A percentile compares a stretch with the other conserved stretches of the same genome.
These are phyloP conservation scores for Galagoides demidoff DNA, from an alignment of 2,797 vertebrate genomes.

Conservation along the genomic window DNA sequence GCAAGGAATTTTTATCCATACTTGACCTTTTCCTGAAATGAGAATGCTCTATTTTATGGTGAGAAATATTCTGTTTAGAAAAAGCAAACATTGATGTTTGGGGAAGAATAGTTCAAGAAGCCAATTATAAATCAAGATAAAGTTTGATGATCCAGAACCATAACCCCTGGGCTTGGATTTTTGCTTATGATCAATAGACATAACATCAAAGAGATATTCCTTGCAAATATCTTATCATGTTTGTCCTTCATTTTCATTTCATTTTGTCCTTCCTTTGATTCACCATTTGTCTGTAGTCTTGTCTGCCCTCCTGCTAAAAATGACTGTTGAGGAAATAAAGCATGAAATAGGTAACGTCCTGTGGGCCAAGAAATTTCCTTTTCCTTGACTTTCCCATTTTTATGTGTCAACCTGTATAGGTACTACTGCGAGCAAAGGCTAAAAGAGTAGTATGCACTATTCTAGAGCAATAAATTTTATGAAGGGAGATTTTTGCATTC, in stretches of 20 bases:
- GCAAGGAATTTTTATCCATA: slow-evolving; percentile 68
- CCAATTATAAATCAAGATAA: slow-evolving; percentile 41
- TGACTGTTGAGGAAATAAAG: slow-evolving; percentile 72
- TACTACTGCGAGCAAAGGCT: slow-evolving; percentile 9
- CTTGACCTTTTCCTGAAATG: slow-evolving; percentile 74
- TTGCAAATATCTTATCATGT: slow-evolving; percentile 56
- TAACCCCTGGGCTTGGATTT: slow-evolving; percentile 63
- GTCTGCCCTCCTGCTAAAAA: slow-evolving; percentile 52
- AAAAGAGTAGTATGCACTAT: slow-evolving; percentile 28
- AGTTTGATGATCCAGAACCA: slow-evolving; percentile 62
- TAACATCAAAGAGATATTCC: slow-evolving; percentile 42
- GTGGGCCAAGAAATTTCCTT: slow-evolving; percentile 33
- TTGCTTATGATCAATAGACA: slow-evolving; percentile 63
- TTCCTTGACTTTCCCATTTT: slow-evolving; percentile 64
- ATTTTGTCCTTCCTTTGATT: slow-evolving; percentile 69
- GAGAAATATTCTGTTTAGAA: slow-evolving; percentile 71
- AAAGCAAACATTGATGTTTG: slow-evolving; percentile 68
- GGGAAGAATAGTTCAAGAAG: slow-evolving; percentile 49
- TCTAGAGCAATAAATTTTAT: slow-evolving; percentile 46
- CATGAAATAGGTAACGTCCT: slow-evolving; percentile 60
- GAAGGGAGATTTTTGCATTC: slow-evolving; percentile 48
- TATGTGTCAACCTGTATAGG: slow-evolving; percentile 54
- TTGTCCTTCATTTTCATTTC: slow-evolving; percentile 70
- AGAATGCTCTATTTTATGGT: slow-evolving; percentile 65
- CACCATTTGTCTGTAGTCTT: slow-evolving; percentile 45